Evolutionary conservation across 2,888 invertebrate species (phyloP).

Genomic region (Chalcosyrphus nemorum): DNA sequence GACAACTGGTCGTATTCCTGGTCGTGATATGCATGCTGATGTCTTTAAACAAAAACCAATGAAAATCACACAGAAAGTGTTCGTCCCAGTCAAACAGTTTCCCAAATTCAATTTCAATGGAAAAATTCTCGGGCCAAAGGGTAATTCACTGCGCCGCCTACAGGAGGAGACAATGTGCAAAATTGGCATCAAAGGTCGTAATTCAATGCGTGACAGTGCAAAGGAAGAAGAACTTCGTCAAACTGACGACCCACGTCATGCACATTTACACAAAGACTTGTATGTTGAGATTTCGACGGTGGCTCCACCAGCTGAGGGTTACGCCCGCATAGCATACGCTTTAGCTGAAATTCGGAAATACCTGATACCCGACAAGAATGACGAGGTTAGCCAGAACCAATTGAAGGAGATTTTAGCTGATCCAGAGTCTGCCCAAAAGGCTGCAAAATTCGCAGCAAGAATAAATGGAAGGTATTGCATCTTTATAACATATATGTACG

Average conservation of each 20-base stretch:
- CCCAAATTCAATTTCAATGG: slow-evolving; percentile 96
- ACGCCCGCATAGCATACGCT: slow-evolving; percentile 86
- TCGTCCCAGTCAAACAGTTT: slow-evolving; percentile 82
- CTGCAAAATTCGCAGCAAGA: slow-evolving; percentile 19
- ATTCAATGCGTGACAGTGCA: slow-evolving; percentile 94
- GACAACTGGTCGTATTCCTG: slow-evolving; percentile 86
- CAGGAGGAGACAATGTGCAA: slow-evolving; percentile 97
- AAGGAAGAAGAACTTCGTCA: slow-evolving; percentile 91
- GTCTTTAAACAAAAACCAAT: slow-evolving; percentile 85
- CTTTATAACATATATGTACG: no score
- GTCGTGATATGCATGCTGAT: slow-evolving; percentile 88
- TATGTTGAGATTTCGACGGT: slow-evolving; percentile 94
- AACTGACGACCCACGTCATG: slow-evolving; percentile 92
- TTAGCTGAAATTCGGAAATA: slow-evolving; percentile 79
- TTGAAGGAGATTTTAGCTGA: slow-evolving; percentile 76
- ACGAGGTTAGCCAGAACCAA: slow-evolving; percentile 78
- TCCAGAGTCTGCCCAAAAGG: slow-evolving; percentile 47
- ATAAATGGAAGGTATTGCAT: slow-evolving; percentile 50
- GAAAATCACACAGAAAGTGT: slow-evolving; percentile 80
- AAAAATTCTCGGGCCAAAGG: slow-evolving; percentile 95
- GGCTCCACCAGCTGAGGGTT: slow-evolving; percentile 92
- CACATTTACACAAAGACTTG: slow-evolving; percentile 92
- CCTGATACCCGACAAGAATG: slow-evolving; percentile 78
- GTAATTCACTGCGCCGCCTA: slow-evolving; percentile 94
- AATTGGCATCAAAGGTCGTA: slow-evolving; percentile 95